Conservation (phyloP, 2,797 vertebrate species). For the Erpetoichthys calabaricus region DNA sequence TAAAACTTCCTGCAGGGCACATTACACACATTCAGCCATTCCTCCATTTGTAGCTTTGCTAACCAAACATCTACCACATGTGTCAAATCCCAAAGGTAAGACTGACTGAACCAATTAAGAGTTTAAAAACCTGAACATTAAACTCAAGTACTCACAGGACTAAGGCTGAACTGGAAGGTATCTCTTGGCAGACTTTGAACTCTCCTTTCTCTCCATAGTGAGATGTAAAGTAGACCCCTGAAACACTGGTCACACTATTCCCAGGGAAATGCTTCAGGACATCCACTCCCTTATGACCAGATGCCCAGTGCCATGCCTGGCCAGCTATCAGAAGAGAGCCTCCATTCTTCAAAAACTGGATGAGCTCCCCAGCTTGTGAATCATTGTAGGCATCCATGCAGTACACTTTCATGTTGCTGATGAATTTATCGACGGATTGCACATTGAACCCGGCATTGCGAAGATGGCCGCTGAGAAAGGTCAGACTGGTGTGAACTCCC, state of each 20-base stretch:
- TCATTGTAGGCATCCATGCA: constrained; percentile 34
- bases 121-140: no score
- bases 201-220: constrained; percentile 30
- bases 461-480: constrained; percentile 30
- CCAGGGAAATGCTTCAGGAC: constrained; percentile 42
- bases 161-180: constrained; percentile 35
- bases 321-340: constrained; percentile 44
- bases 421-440: constrained; percentile 20
- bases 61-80: no score
- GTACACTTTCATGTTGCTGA: constrained; percentile 30
- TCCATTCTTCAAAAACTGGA: constrained; percentile 34
- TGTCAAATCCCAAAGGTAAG: no score
- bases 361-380: constrained; percentile 19
- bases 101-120: no score
- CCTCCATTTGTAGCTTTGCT: no score
- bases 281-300: constrained; percentile 27
- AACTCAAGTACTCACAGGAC: constrained; percentile 35
- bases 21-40: no score
- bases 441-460: constrained; percentile 20
- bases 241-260: constrained; percentile 42
- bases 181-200: constrained; percentile 39
- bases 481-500: constrained; percentile 26
- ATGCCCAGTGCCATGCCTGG: constrained; percentile 47
- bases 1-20: no score
- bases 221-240: constrained; percentile 46